These are phyloP conservation scores for Loxodonta africana DNA, from an alignment of 2,113 vertebrate species.

Conservation along the genomic window DNA sequence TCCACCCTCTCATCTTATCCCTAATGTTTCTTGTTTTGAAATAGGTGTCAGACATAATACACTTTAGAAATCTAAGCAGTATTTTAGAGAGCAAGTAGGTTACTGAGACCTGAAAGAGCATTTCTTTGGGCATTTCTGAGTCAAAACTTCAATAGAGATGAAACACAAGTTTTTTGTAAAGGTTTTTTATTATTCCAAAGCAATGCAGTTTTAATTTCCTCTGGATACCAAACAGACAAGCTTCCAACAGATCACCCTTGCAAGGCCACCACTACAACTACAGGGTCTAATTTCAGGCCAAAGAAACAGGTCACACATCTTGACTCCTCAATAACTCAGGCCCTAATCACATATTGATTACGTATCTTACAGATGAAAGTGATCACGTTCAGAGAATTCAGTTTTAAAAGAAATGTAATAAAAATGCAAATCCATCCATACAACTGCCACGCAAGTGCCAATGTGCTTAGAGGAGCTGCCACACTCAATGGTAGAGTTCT, in stretches of 20 bases:
- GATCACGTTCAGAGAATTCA: slow-evolving; percentile 45
- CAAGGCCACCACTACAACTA: slow-evolving; percentile 8
- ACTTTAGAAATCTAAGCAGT: slow-evolving; percentile 68
- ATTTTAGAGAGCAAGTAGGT: slow-evolving; percentile 71
- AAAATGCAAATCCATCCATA: slow-evolving; percentile 56
- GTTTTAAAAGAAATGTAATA: slow-evolving; percentile 56
- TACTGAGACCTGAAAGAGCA: slow-evolving; percentile 70
- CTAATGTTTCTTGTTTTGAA: slow-evolving; percentile 76
- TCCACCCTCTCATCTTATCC: slow-evolving; percentile 70
- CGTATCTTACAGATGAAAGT: slow-evolving; percentile 65
- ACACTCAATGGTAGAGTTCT: neutral
- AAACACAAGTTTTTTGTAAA: slow-evolving; percentile 66
- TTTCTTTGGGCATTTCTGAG: slow-evolving; percentile 76
- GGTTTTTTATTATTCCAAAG: slow-evolving; percentile 74
- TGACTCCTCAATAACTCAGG: slow-evolving; percentile 59
- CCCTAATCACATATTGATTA: slow-evolving; percentile 38
- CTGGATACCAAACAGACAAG: slow-evolving; percentile 72
- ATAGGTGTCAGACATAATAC: slow-evolving; percentile 63
- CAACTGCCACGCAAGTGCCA: slow-evolving; percentile 44
- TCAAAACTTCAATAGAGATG: slow-evolving; percentile 76
- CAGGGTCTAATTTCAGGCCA: slow-evolving; percentile 45
- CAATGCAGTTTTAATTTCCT: slow-evolving; percentile 75
- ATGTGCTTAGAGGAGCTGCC: neutral
- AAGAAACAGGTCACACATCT: slow-evolving; percentile 62
- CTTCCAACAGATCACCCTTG: slow-evolving; percentile 48